Base-by-base conservation (phyloP, 2,113 vertebrate species). In the Microtus oregoni region DNA sequence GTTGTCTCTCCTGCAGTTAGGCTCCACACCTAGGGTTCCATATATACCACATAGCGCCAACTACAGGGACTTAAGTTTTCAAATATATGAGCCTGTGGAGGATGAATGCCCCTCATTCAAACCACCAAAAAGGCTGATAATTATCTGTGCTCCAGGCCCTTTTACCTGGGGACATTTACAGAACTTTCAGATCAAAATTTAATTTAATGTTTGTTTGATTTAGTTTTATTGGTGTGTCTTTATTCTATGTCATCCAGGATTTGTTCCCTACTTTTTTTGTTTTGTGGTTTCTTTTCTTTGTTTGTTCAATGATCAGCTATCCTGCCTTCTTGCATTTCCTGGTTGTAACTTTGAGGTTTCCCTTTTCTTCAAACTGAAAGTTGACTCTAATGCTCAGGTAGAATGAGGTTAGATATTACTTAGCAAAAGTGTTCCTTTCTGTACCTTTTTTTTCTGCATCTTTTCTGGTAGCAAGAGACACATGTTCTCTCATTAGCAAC, bases 41-140 rank as follows among this genome's bases (percentile, higher is more conserved):
- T 52, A 38, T 2, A 22, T 2, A 0, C 32, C 10, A n/a, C 35
- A 24, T 12, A 58, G 32, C 2, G 0, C 17, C 35, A 58, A 20
- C 52, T 28, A 13, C 35, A n/a, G 32, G 2, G 52, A 81, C 7
- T 11, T 35, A 58, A 4, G 10, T 55, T 35, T 24, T 81, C 32
- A 81, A n/a, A n/a, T 13, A n/a, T n/a, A 24, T 24, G 50, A 81
- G 11, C 2, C 50, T 58, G 24, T n/a, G 5, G 12, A 7, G 5
- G 35, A 58, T 58, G 35, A 5, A 24, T 8, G 14, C 24, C 3
- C n/a, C 52, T 38, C 79, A 38, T 82, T 61, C 22, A 82, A 61
- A 82, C 6, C 5, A 52, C 52, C 55, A 14, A 61, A 81, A 44
- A 32, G 26, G 20, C 22, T 38, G 24, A 55, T 38, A 76, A 52